Conservation (phyloP, 2,797 vertebrate genomes). For the Scolopax bukidnonensis region DNA sequence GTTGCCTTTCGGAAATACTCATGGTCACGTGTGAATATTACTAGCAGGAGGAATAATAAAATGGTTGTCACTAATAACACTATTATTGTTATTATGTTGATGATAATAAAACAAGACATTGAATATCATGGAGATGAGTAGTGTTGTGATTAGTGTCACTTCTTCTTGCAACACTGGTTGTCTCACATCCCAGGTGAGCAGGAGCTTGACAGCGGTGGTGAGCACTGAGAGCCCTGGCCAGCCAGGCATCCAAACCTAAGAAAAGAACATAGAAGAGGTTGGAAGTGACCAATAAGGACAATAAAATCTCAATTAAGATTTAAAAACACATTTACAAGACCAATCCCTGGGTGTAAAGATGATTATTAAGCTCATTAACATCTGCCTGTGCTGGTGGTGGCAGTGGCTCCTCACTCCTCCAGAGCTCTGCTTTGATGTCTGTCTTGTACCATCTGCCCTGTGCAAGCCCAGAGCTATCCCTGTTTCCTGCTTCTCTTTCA, state of each 20-base stretch:
- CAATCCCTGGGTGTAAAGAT: not conserved
- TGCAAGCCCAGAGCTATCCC: not conserved
- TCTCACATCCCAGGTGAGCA: not conserved
- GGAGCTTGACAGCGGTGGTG: not conserved
- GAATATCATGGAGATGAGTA: conserved; percentile 18
- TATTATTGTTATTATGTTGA: conserved; percentile 25
- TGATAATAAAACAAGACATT: conserved; percentile 38
- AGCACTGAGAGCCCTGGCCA: not conserved
- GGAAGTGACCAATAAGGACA: not conserved
- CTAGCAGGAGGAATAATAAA: conserved; percentile 20
- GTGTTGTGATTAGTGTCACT: not conserved
- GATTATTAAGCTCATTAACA: not conserved
- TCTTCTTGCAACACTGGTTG: not conserved
- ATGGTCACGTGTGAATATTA: conserved; percentile 26
- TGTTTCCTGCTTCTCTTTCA: not conserved
- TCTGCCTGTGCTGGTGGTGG: not conserved
- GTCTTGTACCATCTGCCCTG: not conserved
- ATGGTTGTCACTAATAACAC: conserved; percentile 26
- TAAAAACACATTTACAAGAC: not conserved
- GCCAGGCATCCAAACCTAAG: not conserved
- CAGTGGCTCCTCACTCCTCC: not conserved
- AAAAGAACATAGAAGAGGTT: not conserved
- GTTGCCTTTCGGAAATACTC: conserved; percentile 44
- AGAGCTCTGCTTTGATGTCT: not conserved
- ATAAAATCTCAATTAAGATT: not conserved